Percentiles rank a stretch among this genome's conserved stretches.
Conservation (phyloP, 30 jellyfish, hydroid and myxozoan genomes). For the Turritopsis dohrnii region DNA sequence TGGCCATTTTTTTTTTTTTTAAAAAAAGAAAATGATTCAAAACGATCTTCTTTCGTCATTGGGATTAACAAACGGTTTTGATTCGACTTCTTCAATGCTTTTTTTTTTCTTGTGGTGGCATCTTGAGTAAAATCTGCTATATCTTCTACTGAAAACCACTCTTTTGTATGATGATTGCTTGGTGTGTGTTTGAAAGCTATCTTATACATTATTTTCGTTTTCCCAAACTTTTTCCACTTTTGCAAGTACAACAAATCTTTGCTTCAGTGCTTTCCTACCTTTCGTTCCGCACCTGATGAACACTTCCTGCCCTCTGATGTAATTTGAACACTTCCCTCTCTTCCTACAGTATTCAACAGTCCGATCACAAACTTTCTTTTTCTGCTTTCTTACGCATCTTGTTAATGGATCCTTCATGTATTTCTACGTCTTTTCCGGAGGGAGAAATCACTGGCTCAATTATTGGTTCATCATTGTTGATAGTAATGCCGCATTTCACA, state of each 20-base stretch:
- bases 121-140: background rate
- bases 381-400: too few species aligned
- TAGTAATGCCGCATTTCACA: too few species aligned
- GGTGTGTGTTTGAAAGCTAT: background rate
- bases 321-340: background rate
- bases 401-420: too few species aligned
- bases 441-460: too few species aligned
- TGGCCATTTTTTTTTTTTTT: too few species aligned
- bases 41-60: slow-evolving; percentile 5
- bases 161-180: background rate
- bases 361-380: background rate
- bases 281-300: slow-evolving; percentile 2
- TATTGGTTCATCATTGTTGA: too few species aligned
- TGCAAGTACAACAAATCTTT: background rate
- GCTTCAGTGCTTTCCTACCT: background rate
- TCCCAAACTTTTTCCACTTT: slow-evolving; percentile 7
- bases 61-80: background rate
- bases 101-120: background rate
- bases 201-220: background rate
- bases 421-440: too few species aligned
- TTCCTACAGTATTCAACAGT: background rate
- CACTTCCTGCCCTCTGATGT: background rate
- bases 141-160: slow-evolving; percentile 18
- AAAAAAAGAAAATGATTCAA: background rate
- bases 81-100: too few species aligned